A percentile compares a stretch with the other conserved stretches of the same genome.
Evolutionary conservation across 1,140 invertebrate genomes (phyloP).

Genomic region (Hestina assimilis): DNA sequence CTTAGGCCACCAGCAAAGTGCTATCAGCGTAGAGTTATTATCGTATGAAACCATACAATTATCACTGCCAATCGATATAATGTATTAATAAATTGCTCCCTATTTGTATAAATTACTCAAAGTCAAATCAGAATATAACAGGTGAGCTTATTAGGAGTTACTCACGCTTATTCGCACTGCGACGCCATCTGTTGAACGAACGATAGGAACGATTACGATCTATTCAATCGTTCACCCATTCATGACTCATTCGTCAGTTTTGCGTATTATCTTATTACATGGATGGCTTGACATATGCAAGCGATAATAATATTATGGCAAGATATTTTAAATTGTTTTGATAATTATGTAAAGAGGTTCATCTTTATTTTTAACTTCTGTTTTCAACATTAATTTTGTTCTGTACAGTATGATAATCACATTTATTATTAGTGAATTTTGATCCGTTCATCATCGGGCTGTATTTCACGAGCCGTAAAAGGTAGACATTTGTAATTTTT

Average conservation of each 20-base stretch:
- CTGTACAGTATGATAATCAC: no score
- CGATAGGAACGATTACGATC: constrained; percentile 48
- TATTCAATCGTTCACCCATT: constrained; percentile 33
- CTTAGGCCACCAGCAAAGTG: no score
- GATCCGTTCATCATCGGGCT: no score
- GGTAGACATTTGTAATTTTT: no score
- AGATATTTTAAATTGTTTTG: no score
- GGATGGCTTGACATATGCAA: constrained; percentile 13
- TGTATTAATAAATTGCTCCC: constrained; percentile 4
- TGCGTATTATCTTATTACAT: constrained; percentile 34
- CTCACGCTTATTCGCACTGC: constrained; percentile 49
- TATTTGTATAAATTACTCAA: constrained; percentile 14
- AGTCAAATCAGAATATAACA: constrained; percentile 37
- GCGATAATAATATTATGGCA: not conserved
- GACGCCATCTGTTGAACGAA: constrained; percentile 55
- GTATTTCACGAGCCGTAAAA: no score
- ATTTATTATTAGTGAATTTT: no score
- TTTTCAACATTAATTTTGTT: no score
- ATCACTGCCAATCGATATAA: not conserved
- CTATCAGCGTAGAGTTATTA: no score
- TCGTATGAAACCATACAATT: not conserved
- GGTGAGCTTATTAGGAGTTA: constrained; percentile 62
- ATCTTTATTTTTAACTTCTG: no score
- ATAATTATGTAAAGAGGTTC: no score
- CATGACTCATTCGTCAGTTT: constrained; percentile 40